Percentiles rank a stretch among this genome's conserved stretches.
Conservation (phyloP, 64 coral and sea anemone species). For the Pachyseris speciosa region DNA sequence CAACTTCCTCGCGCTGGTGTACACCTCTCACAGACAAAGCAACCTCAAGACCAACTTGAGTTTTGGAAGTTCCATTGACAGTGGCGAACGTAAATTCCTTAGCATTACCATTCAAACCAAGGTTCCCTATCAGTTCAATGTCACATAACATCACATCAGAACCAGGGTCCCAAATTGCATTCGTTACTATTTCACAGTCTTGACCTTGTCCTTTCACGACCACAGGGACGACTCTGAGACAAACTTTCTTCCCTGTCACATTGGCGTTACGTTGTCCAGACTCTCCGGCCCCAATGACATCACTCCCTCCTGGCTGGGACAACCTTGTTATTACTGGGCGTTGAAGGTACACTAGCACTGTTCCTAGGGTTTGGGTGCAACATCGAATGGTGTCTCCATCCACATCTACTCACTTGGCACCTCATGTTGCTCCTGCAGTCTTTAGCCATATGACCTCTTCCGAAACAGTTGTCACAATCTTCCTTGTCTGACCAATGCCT, state of each 20-base stretch:
- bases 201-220: constrained; percentile 11
- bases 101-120: background rate
- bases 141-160: constrained; percentile 55
- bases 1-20: constrained; percentile 9
- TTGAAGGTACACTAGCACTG: background rate
- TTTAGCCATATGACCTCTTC: constrained; percentile 20
- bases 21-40: constrained; percentile 25
- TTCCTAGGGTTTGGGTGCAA: background rate
- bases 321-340: background rate
- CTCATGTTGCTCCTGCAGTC: constrained; percentile 63
- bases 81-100: constrained; percentile 44
- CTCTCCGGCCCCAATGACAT: constrained; percentile 23
- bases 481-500: constrained; percentile 23
- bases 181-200: background rate
- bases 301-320: background rate
- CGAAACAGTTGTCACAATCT: constrained; percentile 51
- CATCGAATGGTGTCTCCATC: constrained; percentile 53
- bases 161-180: constrained; percentile 50
- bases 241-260: background rate
- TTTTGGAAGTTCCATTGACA: background rate
- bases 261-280: background rate
- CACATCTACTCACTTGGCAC: constrained; percentile 55
- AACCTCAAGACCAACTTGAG: constrained; percentile 21
- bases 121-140: constrained; percentile 21
- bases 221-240: constrained; percentile 30